Percentiles rank a stretch among this genome's conserved stretches.
Conservation (phyloP, 1,140 invertebrate genomes). For the Brachionus paranguensis region DNA sequence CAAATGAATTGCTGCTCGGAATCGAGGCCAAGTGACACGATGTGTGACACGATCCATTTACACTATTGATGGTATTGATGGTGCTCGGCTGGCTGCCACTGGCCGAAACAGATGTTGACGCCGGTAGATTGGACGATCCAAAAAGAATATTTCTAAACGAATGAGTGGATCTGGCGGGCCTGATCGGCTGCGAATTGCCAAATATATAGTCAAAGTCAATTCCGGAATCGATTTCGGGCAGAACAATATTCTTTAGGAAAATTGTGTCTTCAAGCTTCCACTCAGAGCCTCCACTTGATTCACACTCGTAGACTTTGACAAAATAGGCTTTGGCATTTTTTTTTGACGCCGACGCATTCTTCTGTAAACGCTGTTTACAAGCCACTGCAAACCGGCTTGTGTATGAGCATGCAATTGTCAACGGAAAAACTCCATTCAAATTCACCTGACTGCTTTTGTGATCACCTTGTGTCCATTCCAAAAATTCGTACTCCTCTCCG, state of each 20-base stretch:
- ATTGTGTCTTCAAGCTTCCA: slow-evolving; percentile 93
- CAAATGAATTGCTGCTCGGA: slow-evolving; percentile 15
- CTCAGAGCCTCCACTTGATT: slow-evolving; percentile 86
- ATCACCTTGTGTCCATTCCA: slow-evolving; percentile 25
- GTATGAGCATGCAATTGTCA: slow-evolving; percentile 92
- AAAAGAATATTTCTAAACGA: slow-evolving; percentile 38
- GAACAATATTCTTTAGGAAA: slow-evolving; percentile 45
- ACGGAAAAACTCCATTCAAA: slow-evolving; percentile 57
- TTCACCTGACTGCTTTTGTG: background rate
- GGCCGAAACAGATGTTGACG: background rate
- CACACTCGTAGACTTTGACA: slow-evolving; percentile 97
- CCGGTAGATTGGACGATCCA: background rate
- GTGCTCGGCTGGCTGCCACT: background rate
- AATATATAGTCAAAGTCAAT: slow-evolving; percentile 11
- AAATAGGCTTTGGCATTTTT: slow-evolving; percentile 64
- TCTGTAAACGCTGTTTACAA: slow-evolving; percentile 62
- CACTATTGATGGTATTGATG: background rate
- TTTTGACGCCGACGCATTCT: slow-evolving; percentile 42
- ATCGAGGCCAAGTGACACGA: background rate
- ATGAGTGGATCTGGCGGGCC: background rate
- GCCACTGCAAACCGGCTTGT: slow-evolving; percentile 91
- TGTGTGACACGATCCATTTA: background rate
- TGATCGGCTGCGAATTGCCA: slow-evolving; percentile 12
- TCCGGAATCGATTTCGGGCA: slow-evolving; percentile 34
- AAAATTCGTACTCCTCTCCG: slow-evolving; percentile 45